Conservation (phyloP, 1,140 invertebrate genomes). For the Zaprionus davidi region DNA sequence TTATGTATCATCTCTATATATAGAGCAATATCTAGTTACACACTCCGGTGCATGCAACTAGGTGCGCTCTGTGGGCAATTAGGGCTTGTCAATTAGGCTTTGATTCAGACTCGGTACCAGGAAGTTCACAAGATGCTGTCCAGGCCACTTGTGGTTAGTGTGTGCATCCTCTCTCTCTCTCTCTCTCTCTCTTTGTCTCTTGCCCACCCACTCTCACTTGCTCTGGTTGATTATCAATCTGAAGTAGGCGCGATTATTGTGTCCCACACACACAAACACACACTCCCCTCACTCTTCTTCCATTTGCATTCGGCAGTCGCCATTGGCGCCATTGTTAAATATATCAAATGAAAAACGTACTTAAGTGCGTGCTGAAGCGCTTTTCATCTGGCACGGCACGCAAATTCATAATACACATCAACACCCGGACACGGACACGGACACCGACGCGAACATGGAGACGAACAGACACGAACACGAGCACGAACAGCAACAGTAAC, state of each 20-base stretch:
- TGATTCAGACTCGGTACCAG: neutral
- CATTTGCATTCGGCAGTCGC: neutral
- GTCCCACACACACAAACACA: neutral
- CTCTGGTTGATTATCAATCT: slow-evolving; percentile 36
- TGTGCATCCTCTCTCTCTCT: neutral
- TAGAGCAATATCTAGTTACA: too few relatives aligned
- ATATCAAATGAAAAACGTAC: slow-evolving; percentile 63
- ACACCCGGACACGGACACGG: slow-evolving; percentile 26
- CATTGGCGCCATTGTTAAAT: slow-evolving; percentile 50
- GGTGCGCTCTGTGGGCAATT: neutral
- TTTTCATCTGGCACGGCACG: slow-evolving; percentile 57
- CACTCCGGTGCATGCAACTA: too few relatives aligned
- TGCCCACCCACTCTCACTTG: neutral
- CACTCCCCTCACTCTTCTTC: neutral
- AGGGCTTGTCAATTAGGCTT: neutral
- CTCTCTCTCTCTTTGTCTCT: neutral
- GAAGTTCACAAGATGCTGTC: neutral
- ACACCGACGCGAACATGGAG: neutral
- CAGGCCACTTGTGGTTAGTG: slow-evolving; percentile 6
- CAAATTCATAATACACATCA: slow-evolving; percentile 61
- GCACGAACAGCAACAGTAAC: neutral
- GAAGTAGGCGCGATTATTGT: slow-evolving; percentile 40
- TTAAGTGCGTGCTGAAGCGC: slow-evolving; percentile 60
- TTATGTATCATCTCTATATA: too few relatives aligned
- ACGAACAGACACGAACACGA: neutral